Evolutionary conservation across 2,888 invertebrate genomes (phyloP).

Genomic region (Malthinus seriepunctatus): DNA sequence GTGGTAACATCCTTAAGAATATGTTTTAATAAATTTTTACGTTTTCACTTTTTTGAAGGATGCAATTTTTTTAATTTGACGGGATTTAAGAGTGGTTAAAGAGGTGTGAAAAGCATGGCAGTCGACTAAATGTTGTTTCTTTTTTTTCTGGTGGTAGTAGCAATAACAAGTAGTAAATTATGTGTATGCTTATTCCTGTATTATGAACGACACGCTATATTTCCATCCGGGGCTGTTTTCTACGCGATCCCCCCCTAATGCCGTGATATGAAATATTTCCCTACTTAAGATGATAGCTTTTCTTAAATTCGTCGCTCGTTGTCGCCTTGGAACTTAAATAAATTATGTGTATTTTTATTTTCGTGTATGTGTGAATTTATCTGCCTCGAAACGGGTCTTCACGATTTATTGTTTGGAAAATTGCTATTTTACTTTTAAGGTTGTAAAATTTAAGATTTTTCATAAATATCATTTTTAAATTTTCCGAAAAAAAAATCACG

Average conservation of each 20-base stretch:
- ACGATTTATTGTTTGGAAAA: slow-evolving; percentile 33
- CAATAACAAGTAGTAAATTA: slow-evolving; percentile 38
- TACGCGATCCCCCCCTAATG: slow-evolving; percentile 42
- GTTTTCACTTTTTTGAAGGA: neutral
- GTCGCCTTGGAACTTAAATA: slow-evolving; percentile 51
- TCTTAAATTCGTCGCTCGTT: slow-evolving; percentile 55
- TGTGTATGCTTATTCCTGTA: slow-evolving; percentile 38
- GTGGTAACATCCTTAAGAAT: too few species aligned
- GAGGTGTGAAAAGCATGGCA: neutral
- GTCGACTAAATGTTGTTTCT: slow-evolving; percentile 14
- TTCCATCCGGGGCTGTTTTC: slow-evolving; percentile 41
- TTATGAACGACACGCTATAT: slow-evolving; percentile 50
- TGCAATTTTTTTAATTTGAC: neutral
- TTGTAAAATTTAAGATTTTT: slow-evolving; percentile 26
- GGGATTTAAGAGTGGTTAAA: neutral
- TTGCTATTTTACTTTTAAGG: slow-evolving; percentile 29
- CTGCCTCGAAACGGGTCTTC: slow-evolving; percentile 35
- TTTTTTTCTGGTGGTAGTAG: slow-evolving; percentile 19
- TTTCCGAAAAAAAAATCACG: neutral
- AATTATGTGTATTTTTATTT: slow-evolving; percentile 52
- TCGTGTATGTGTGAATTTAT: slow-evolving; percentile 49
- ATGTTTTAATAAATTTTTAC: too few species aligned
- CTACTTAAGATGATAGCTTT: slow-evolving; percentile 58
- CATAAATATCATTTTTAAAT: neutral
- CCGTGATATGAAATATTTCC: slow-evolving; percentile 56